A percentile compares a stretch with the other conserved stretches of the same genome.
These are phyloP conservation scores for Portevinia maculata DNA, from an alignment of 2,888 invertebrate species.

Conservation along the genomic window DNA sequence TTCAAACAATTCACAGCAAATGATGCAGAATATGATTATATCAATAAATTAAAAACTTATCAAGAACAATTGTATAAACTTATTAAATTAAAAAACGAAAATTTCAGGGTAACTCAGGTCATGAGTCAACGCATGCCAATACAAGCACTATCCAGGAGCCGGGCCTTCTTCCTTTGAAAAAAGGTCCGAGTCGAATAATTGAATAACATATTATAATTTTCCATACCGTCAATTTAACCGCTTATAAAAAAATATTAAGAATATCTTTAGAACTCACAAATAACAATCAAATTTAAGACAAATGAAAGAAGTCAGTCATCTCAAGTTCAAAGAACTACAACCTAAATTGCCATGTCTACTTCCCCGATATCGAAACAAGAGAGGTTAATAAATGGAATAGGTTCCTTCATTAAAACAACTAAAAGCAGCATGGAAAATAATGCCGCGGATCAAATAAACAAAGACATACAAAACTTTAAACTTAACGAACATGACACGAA, in stretches of 20 bases:
- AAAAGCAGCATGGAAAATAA: conserved; percentile 43
- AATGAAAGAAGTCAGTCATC: conserved; percentile 4
- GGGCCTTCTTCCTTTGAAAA: conserved; percentile 14
- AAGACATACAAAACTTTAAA: neutral
- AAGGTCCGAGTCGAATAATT: conserved; percentile 21
- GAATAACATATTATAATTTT: conserved; percentile 8
- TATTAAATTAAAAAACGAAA: conserved; percentile 6
- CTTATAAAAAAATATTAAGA: conserved; percentile 22
- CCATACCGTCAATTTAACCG: conserved; percentile 35
- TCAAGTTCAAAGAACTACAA: conserved; percentile 28
- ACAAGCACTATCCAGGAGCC: too few species aligned
- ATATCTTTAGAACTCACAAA: conserved; percentile 8
- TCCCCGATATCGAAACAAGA: conserved; percentile 27
- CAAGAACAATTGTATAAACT: conserved; percentile 11
- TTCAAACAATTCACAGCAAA: neutral
- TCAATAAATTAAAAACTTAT: conserved; percentile 20
- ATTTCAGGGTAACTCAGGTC: too few species aligned
- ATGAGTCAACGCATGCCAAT: too few species aligned
- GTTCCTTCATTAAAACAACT: conserved; percentile 31
- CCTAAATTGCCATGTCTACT: conserved; percentile 7
- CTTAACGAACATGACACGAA: conserved; percentile 30
- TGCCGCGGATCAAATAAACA: conserved; percentile 21
- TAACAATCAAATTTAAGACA: neutral
- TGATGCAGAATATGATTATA: conserved; percentile 24
- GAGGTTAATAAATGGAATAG: conserved; percentile 33